These are phyloP conservation scores for Phyto melanocephala DNA, from an alignment of 2,888 invertebrate genomes.

Conservation along the genomic window DNA sequence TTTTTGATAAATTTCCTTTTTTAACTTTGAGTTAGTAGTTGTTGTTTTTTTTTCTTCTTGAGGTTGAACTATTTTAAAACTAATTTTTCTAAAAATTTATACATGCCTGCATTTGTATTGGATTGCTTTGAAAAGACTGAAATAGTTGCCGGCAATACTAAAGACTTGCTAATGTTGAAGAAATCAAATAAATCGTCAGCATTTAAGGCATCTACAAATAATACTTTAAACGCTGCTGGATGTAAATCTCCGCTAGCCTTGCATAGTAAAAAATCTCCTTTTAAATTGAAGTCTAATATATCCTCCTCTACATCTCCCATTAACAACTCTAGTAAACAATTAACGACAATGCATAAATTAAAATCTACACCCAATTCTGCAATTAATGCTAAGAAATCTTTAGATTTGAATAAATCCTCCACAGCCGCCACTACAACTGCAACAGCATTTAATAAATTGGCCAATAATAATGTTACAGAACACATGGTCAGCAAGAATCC, in stretches of 20 bases:
- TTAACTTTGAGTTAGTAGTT: background rate
- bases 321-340: background rate
- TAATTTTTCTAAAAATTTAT: conserved; percentile 45
- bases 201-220: conserved; percentile 4
- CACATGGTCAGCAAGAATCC: conserved; percentile 26
- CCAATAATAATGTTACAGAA: conserved; percentile 37
- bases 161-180: conserved; percentile 19
- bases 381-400: conserved; percentile 23
- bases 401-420: conserved; percentile 43
- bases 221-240: conserved; percentile 2
- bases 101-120: conserved; percentile 41
- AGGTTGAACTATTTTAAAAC: conserved; percentile 5
- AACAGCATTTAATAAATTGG: conserved; percentile 58
- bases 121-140: conserved; percentile 35
- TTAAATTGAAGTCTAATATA: conserved; percentile 32
- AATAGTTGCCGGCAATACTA: background rate
- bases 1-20: conserved; percentile 12
- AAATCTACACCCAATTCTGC: conserved; percentile 23
- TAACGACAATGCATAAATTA: conserved; percentile 13
- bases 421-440: conserved; percentile 52
- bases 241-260: conserved; percentile 28
- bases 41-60: background rate
- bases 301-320: background rate
- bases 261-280: conserved; percentile 44
- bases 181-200: conserved; percentile 1